Conservation (phyloP, 2,888 invertebrate genomes). For the Andrena praecox region DNA sequence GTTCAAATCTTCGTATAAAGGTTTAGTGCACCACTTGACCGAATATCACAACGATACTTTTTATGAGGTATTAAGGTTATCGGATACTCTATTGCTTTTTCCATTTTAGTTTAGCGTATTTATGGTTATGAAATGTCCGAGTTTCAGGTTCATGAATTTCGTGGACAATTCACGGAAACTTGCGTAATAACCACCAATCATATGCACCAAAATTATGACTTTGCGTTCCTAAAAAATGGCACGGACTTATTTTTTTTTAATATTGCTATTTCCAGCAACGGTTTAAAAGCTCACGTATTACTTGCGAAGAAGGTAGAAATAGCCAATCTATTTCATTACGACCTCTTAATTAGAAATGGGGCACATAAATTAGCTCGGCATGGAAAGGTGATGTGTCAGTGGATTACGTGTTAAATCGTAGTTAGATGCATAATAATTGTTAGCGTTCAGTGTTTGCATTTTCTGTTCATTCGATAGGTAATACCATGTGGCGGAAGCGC, state of each 20-base stretch:
- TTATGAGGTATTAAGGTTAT: conserved; percentile 84
- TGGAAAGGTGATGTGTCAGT: background rate
- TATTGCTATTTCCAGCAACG: conserved; percentile 58
- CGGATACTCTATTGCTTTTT: background rate
- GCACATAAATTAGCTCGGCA: too few species aligned
- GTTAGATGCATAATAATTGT: background rate
- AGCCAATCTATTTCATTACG: background rate
- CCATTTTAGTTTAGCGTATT: background rate
- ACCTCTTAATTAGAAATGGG: background rate
- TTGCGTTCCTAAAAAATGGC: conserved; percentile 67
- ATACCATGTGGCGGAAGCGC: background rate
- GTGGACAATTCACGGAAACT: background rate
- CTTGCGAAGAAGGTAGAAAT: background rate
- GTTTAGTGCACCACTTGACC: conserved; percentile 78
- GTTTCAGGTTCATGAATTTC: background rate
- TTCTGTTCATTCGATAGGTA: conserved; percentile 15
- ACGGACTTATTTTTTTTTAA: conserved; percentile 78
- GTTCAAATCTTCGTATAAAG: conserved; percentile 84
- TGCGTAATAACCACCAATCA: conserved; percentile 45
- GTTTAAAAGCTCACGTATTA: conserved; percentile 58
- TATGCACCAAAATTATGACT: conserved; percentile 53
- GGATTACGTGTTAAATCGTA: background rate
- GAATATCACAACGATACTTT: conserved; percentile 85
- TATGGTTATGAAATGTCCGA: background rate
- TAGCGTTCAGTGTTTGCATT: background rate